Evolutionary conservation across 2,113 vertebrate genomes (phyloP), one percentile per base, ranked within the genome.

Genomic region (Anoplopoma fimbria): DNA sequence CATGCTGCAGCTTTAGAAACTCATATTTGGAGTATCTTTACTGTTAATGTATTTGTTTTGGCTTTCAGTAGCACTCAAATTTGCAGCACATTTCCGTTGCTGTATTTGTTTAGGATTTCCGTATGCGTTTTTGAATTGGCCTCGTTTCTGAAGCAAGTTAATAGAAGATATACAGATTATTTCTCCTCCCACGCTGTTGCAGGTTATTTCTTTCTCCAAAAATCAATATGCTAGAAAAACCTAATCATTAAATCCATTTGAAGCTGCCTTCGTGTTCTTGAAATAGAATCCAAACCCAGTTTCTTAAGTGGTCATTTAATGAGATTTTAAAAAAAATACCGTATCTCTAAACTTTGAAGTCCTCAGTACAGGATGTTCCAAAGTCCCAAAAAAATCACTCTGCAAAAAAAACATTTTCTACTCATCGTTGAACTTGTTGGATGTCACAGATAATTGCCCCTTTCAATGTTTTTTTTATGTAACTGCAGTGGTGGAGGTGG

Each of bases 401-500:
- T 49, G 51, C 34, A 65, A 12, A 60, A 12, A 60, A 75, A 75
- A 27, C 55, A 25, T 60, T 72, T 83, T 64, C 21, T 17, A 38
- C 57, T 79, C 55, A 36, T 60, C 34, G 33, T 58, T 70, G 55
- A 88, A 78, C 62, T 69, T 38, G 45, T 68, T 14, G 23, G 67
- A 76, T 77, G 77, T 82, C 79, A 80, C 74, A 61, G 60, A 75
- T 69, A 86, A 86, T 82, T 87, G 75, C 62, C 8, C 58, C 81
- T 77, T 89, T 81, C 40, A 65, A 51, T 77, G 69, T 71, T 40
- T 61, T 51, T 76, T 92, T 80, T 83, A 83, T 87, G 51, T 82
- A 92, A 88, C 76, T n/a, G 75, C 78, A 74, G 40, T 4, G 73
- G 74, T 88, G 85, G 83, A 88, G 81, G 85, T 87, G 79, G 74